A percentile compares a stretch with the other conserved stretches of the same genome.
Conservation (phyloP, 53 echinoderm and acorn worm species). For the Apostichopus leukothele region DNA sequence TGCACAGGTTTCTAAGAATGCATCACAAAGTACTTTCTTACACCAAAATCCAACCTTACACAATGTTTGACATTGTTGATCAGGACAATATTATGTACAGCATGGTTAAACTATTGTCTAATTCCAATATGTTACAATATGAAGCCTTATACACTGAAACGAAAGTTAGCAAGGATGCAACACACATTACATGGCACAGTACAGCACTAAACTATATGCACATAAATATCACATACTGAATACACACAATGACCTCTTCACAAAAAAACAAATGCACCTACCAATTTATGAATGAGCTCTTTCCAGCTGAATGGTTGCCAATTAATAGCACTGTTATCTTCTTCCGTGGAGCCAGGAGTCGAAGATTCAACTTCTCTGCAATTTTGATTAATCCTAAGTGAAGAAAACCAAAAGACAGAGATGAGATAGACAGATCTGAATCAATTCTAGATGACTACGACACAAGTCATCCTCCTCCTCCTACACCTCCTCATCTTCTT, state of each 20-base stretch:
- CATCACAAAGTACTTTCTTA: too few relatives aligned
- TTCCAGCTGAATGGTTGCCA: constrained; percentile 98
- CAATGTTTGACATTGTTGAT: too few relatives aligned
- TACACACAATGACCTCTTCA: background rate
- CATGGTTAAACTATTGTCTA: too few relatives aligned
- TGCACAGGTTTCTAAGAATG: too few relatives aligned
- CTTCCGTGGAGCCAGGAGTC: constrained; percentile 90
- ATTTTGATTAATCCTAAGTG: constrained; percentile 74
- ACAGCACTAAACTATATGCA: background rate
- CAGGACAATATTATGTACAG: too few relatives aligned
- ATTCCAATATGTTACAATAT: too few relatives aligned
- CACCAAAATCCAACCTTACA: too few relatives aligned
- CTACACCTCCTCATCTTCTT: background rate
- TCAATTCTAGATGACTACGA: constrained; percentile 23
- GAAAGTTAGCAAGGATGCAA: background rate
- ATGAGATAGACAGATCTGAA: constrained; percentile 11
- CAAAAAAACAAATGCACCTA: constrained; percentile 47
- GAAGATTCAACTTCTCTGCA: constrained; percentile 79
- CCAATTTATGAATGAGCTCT: constrained; percentile 99
- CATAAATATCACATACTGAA: background rate
- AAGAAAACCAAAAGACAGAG: constrained; percentile 14
- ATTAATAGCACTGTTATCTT: constrained; percentile 95
- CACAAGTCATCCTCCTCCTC: background rate
- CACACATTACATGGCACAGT: too few relatives aligned
- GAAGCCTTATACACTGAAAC: too few relatives aligned